Percentiles rank a stretch among this genome's conserved stretches.
Conservation (phyloP, 2,113 vertebrate genomes). For the Monopterus albus region DNA sequence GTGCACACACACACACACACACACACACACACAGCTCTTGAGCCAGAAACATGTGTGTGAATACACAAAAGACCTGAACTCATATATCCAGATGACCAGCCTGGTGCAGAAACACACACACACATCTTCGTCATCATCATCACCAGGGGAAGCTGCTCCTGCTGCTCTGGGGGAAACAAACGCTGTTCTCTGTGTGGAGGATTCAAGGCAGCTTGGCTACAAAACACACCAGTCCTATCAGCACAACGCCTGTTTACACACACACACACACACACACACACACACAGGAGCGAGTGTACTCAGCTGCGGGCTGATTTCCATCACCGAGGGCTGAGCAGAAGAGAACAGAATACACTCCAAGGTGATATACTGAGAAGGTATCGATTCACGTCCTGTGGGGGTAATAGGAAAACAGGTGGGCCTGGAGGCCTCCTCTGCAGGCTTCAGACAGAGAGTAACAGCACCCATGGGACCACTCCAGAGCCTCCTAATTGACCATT, state of each 20-base stretch:
- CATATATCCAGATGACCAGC: too few relatives aligned
- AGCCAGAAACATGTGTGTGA: too few relatives aligned
- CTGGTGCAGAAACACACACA: slow-evolving; percentile 23
- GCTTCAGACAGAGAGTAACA: slow-evolving; percentile 17
- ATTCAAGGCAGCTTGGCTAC: slow-evolving; percentile 43
- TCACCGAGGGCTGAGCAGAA: slow-evolving; percentile 10
- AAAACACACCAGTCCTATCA: slow-evolving; percentile 28
- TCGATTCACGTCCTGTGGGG: slow-evolving; percentile 26
- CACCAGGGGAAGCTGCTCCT: slow-evolving; percentile 23
- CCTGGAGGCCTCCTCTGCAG: background rate
- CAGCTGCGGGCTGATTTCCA: slow-evolving; percentile 42
- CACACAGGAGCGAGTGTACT: slow-evolving; percentile 30
- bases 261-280: slow-evolving; percentile 34
- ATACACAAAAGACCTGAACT: too few relatives aligned
- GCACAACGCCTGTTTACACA: slow-evolving; percentile 34
- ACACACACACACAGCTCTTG: background rate
- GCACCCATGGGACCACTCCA: slow-evolving; percentile 23
- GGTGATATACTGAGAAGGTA: slow-evolving; percentile 5
- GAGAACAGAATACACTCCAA: slow-evolving; percentile 1
- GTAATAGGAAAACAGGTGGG: slow-evolving; percentile 1
- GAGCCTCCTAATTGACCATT: slow-evolving; percentile 20
- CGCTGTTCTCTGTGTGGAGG: slow-evolving; percentile 23
- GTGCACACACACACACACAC: too few relatives aligned
- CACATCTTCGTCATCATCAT: background rate
- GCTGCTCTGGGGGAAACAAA: slow-evolving; percentile 23